phyloP scores from a whole-genome alignment of 2,888 invertebrate genomes.

The Helleia helle region DNA sequence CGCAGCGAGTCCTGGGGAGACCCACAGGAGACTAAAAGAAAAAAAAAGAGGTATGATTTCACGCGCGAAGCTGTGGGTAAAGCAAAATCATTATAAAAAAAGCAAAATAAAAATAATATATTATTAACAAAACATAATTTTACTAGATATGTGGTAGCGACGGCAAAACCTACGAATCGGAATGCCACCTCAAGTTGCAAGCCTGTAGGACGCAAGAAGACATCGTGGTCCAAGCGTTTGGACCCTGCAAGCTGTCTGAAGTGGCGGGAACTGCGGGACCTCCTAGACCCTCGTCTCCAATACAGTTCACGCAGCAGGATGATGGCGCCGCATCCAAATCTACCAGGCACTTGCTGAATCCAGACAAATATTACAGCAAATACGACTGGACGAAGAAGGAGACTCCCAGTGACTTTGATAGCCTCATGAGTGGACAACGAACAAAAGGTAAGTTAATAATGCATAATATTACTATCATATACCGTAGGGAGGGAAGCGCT shows the following conservation, averaged over 20 bases:
- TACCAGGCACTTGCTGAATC: slow-evolving; percentile 83
- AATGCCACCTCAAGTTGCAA: slow-evolving; percentile 86
- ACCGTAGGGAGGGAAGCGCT: no score
- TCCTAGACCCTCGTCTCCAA: slow-evolving; percentile 82
- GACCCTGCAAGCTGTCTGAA: slow-evolving; percentile 81
- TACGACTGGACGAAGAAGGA: slow-evolving; percentile 74
- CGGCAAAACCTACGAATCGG: slow-evolving; percentile 87
- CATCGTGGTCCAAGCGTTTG: slow-evolving; percentile 84
- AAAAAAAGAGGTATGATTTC: no score
- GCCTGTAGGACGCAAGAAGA: slow-evolving; percentile 88
- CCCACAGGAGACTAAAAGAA: no score
- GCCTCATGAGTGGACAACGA: slow-evolving; percentile 51
- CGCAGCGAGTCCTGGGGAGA: no score
- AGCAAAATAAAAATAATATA: no score
- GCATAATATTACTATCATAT: background rate
- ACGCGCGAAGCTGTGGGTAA: no score
- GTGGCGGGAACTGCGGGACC: slow-evolving; percentile 84
- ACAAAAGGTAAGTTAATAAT: slow-evolving; percentile 53
- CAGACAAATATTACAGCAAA: slow-evolving; percentile 78
- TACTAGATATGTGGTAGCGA: slow-evolving; percentile 85
- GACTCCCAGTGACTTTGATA: slow-evolving; percentile 62
- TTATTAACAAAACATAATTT: no score
- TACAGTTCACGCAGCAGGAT: slow-evolving; percentile 86
- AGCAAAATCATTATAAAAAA: no score
- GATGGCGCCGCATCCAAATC: slow-evolving; percentile 86